Evolutionary conservation across 2,113 vertebrate species (phyloP).

Genomic region (Donacobius atricapilla): DNA sequence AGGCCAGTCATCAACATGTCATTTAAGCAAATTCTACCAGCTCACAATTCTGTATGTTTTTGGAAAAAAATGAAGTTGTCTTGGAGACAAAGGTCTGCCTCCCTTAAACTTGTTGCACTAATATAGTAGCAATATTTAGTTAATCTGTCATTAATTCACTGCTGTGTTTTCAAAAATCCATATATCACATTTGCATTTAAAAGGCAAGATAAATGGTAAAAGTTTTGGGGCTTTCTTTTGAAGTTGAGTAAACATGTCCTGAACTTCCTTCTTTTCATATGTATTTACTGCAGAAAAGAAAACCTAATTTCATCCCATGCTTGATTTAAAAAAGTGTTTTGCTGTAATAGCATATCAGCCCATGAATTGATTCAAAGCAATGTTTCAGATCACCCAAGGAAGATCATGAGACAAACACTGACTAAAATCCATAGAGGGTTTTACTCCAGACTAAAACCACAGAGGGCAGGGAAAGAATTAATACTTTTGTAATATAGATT

Average conservation of each 20-base stretch:
- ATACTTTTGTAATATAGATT: background rate
- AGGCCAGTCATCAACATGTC: background rate
- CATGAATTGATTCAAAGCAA: background rate
- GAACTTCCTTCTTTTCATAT: background rate
- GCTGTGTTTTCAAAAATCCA: background rate
- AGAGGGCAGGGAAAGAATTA: background rate
- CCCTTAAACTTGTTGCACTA: background rate
- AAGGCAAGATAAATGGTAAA: background rate
- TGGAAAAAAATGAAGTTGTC: background rate
- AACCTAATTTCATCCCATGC: background rate
- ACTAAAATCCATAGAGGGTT: background rate
- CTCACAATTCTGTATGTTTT: background rate
- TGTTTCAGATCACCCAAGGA: background rate
- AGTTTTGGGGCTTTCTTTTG: background rate
- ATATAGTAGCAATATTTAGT: background rate
- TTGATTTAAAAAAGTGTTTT: background rate
- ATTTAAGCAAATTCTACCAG: background rate
- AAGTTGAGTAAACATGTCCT: background rate
- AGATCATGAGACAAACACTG: background rate
- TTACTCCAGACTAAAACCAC: background rate
- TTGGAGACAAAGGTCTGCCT: background rate
- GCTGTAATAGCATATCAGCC: background rate
- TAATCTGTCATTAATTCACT: background rate
- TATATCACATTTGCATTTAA: background rate
- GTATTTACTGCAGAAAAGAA: background rate